phyloP scores from a whole-genome alignment of 2,888 invertebrate species.

The Cyaniris semiargus region DNA sequence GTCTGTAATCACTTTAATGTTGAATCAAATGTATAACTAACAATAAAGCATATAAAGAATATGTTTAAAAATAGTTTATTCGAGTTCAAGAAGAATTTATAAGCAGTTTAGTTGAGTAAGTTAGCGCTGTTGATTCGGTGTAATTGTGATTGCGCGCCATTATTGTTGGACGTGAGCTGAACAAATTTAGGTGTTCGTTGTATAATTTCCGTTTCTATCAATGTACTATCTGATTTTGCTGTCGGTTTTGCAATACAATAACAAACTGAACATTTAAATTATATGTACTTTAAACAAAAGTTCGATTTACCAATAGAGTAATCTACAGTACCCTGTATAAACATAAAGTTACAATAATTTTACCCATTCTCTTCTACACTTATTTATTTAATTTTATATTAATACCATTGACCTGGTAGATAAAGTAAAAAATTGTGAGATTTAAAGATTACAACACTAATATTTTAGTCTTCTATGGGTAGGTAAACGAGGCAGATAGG shows the following conservation, averaged over 20 bases:
- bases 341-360: no score
- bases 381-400: no score
- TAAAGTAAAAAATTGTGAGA: no score
- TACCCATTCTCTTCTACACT: no score
- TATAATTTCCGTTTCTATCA: constrained; percentile 6
- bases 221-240: background rate
- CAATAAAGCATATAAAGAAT: background rate
- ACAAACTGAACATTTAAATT: background rate
- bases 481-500: background rate
- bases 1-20: background rate
- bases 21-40: background rate
- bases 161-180: constrained; percentile 44
- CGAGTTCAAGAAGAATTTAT: no score
- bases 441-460: background rate
- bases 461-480: background rate
- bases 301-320: no score
- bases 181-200: constrained; percentile 4
- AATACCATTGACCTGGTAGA: no score
- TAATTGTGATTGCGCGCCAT: constrained; percentile 39
- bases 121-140: background rate
- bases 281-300: background rate
- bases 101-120: background rate
- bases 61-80: background rate
- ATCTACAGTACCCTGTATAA: no score
- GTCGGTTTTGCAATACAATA: background rate